Conservation (phyloP, 1,140 invertebrate species). For the Spodoptera frugiperda region DNA sequence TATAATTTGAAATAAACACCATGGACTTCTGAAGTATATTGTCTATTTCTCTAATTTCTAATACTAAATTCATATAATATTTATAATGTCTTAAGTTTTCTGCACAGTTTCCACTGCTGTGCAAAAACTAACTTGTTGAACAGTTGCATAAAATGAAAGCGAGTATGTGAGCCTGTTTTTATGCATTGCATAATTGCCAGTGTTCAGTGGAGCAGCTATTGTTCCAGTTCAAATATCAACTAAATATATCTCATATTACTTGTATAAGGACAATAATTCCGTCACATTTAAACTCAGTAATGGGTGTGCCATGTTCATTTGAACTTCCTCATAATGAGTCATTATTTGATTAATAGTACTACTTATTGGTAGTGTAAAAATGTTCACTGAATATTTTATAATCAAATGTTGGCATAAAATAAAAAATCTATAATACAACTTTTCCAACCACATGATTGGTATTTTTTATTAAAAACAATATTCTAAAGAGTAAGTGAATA, state of each 20-base stretch:
- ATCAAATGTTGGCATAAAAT: no score
- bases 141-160: conserved; percentile 40
- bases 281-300: no score
- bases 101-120: neutral
- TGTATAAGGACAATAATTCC: conserved; percentile 22
- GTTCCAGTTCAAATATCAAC: conserved; percentile 13
- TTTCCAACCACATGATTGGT: no score
- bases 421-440: no score
- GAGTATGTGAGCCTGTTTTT: conserved; percentile 34
- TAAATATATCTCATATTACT: conserved; percentile 3
- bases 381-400: no score
- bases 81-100: neutral
- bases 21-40: no score
- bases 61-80: neutral
- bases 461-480: neutral
- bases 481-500: no score
- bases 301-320: neutral
- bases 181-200: conserved; percentile 33
- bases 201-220: conserved; percentile 38
- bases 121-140: neutral
- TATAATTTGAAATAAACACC: no score
- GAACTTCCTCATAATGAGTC: conserved; percentile 18
- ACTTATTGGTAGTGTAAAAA: no score
- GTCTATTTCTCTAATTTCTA: no score
- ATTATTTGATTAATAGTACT: neutral